A percentile compares a stretch with the other conserved stretches of the same genome.
These are phyloP conservation scores for Colletes gigas DNA, from an alignment of 1,140 invertebrate genomes.

Conservation along the genomic window DNA sequence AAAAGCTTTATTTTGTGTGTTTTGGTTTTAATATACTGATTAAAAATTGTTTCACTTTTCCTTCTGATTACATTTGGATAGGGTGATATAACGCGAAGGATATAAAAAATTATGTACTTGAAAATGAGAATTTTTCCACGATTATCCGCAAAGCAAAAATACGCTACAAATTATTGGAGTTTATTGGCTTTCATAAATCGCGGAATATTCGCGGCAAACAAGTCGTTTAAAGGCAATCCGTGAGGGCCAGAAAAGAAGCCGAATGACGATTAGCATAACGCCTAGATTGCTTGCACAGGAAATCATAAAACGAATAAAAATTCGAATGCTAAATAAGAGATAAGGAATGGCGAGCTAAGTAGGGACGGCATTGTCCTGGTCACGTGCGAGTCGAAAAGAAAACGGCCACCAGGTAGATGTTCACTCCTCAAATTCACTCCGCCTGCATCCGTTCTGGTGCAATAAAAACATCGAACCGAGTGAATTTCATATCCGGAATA, in stretches of 20 bases:
- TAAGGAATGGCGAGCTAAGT: constrained; percentile 69
- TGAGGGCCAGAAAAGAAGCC: constrained; percentile 43
- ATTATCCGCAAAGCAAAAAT: not conserved
- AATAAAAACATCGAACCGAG: constrained; percentile 40
- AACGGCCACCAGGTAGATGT: constrained; percentile 61
- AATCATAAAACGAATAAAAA: constrained; percentile 77
- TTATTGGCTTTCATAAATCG: constrained; percentile 56
- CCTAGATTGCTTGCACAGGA: constrained; percentile 59
- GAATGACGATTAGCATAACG: constrained; percentile 67
- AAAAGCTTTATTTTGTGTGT: no score
- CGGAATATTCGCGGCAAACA: constrained; percentile 55
- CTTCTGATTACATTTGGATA: no score
- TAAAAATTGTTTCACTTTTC: not conserved
- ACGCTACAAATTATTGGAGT: constrained; percentile 41
- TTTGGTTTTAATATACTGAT: no score
- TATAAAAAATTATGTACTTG: not conserved
- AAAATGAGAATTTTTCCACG: no score
- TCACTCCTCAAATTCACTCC: constrained; percentile 22
- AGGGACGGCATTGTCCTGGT: constrained; percentile 73
- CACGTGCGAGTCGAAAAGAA: constrained; percentile 70
- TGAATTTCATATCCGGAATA: constrained; percentile 16
- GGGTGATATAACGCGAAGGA: no score
- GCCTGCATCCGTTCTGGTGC: constrained; percentile 25
- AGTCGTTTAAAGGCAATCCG: not conserved
- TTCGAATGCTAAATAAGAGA: constrained; percentile 68